Base-by-base conservation (phyloP, 1,140 invertebrate species). In the Platorchestia sp. region DNA sequence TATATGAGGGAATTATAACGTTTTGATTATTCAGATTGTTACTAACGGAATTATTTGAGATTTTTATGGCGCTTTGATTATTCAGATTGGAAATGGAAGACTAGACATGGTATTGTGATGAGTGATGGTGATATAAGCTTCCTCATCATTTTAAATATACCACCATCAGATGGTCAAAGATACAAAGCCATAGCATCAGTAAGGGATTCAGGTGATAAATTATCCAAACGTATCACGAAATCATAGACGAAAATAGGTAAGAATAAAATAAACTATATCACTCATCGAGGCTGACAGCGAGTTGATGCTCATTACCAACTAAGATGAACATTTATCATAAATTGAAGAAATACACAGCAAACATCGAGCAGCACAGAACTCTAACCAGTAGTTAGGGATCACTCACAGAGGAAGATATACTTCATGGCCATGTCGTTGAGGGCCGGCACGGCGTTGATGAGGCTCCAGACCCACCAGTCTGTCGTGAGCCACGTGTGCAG, bases 341-440 rank as follows among this genome's bases (percentile, higher is more conserved):
- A 75, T 75, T 36, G 10, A 22, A 75, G 14, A 51, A 51, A 51
- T 51, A 19, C 47, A 51, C 47, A 6, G 19, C 47, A 51, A 19
- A 51, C 19, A 7, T 19, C 19, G 47, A 51, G 47, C 6, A 19
- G 6, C 36, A 36, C 14, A 19, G 27, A 75, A 22, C 1, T 75
- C 36, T 3, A 75, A 14, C 36, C 59, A 75, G 3, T 19, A 14
- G 27, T 1, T 36, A 19, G 14, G 59, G 27, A 36, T 75, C 10
- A 93, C 91, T 93, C 45, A 93, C 91, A 45, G 45, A 93, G 91
- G 45, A 45, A 93, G 45, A 93, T 93, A 44, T 93, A 93, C 45
- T 93, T 93, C 91, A 93, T 93, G 91, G 91, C 91, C 36, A n/a
- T 45, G 91, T 93, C 91, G 45, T 36, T 93, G 43, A 93, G 45